These are phyloP conservation scores for Helleia helle DNA, from an alignment of 2,888 invertebrate species.

Conservation along the genomic window DNA sequence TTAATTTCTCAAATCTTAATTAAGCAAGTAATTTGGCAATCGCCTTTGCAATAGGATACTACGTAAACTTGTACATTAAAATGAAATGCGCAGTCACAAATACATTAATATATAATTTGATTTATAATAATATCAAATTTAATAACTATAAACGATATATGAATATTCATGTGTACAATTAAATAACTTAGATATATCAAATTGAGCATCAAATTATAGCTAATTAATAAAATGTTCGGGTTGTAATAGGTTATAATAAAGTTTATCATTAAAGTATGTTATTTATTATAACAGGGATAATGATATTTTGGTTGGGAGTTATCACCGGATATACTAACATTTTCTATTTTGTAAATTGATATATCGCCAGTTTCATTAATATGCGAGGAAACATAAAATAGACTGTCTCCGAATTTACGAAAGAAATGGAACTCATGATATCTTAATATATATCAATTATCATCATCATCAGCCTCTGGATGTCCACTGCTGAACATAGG, in stretches of 20 bases:
- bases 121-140: conserved; percentile 5
- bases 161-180: conserved; percentile 7
- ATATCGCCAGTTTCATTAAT: neutral
- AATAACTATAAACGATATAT: conserved; percentile 8
- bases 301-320: neutral
- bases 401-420: too few relatives aligned
- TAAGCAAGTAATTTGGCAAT: too few relatives aligned
- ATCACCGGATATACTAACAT: conserved; percentile 1
- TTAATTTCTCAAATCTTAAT: too few relatives aligned
- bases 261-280: too few relatives aligned
- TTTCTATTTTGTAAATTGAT: conserved; percentile 4
- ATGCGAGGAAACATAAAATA: neutral
- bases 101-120: conserved; percentile 4
- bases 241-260: neutral
- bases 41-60: too few relatives aligned
- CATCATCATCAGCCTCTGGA: too few relatives aligned
- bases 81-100: neutral
- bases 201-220: conserved; percentile 2
- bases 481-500: too few relatives aligned
- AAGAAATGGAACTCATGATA: too few relatives aligned
- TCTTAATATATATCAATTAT: too few relatives aligned
- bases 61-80: too few relatives aligned
- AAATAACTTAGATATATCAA: conserved; percentile 7
- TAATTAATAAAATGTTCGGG: neutral
- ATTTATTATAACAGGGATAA: too few relatives aligned